A percentile compares a stretch with the other conserved stretches of the same genome.
These are phyloP conservation scores for Mobula birostris DNA, from an alignment of 2,113 vertebrate genomes.

Conservation along the genomic window DNA sequence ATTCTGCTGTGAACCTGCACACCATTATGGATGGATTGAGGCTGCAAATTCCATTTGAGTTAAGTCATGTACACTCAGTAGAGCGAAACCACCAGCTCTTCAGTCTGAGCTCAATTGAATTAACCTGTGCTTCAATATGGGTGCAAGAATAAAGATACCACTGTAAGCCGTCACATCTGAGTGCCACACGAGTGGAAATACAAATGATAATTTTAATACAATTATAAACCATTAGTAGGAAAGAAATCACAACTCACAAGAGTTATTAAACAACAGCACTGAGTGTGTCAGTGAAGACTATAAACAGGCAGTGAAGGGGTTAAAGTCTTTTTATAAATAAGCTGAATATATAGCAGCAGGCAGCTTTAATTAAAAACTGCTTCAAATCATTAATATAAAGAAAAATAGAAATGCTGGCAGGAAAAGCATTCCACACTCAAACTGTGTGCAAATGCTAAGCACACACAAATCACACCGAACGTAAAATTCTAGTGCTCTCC, in stretches of 20 bases:
- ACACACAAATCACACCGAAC: neutral
- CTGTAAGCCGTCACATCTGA: too few relatives aligned
- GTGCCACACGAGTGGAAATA: too few relatives aligned
- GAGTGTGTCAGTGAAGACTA: neutral
- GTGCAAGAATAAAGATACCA: neutral
- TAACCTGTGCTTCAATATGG: neutral
- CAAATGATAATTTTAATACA: neutral
- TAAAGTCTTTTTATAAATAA: neutral
- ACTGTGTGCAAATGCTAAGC: neutral
- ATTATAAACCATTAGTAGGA: neutral
- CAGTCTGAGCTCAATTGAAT: neutral
- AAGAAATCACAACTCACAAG: neutral
- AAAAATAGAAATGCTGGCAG: neutral
- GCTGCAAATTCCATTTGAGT: neutral
- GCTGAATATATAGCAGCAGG: constrained; percentile 5
- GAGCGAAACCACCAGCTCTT: neutral
- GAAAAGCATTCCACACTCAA: neutral
- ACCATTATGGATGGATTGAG: neutral
- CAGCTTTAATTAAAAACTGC: neutral
- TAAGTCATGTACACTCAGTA: neutral
- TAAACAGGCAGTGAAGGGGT: neutral
- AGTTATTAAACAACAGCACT: neutral
- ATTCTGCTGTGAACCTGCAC: neutral
- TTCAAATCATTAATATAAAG: neutral
- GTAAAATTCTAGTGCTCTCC: neutral